A percentile compares a stretch with the other conserved stretches of the same genome.
phyloP scores from a whole-genome alignment of 2,797 vertebrate genomes.

The Hylomyscus alleni region DNA sequence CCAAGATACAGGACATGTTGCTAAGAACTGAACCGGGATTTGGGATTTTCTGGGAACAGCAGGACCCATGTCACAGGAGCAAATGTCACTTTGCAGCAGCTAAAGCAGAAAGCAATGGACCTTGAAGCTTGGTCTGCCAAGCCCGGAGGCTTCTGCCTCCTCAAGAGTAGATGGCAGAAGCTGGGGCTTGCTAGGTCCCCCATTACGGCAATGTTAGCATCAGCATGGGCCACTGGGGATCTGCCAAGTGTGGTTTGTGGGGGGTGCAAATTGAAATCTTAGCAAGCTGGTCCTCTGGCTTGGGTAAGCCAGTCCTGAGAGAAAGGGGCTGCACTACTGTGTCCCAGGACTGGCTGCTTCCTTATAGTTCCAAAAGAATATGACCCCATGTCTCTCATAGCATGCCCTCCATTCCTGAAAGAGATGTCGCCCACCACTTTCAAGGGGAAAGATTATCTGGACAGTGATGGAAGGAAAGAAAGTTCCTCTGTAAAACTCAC shows the following conservation, averaged over 20 bases:
- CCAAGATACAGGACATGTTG: not conserved
- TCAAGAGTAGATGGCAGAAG: too few species aligned
- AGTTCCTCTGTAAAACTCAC: not conserved
- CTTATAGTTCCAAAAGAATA: not conserved
- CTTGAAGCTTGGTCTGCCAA: not conserved
- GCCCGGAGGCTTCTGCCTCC: not conserved
- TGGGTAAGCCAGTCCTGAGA: not conserved
- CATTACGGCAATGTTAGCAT: not conserved
- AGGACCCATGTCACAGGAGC: too few species aligned
- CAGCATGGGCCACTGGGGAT: not conserved
- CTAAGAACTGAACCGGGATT: not conserved
- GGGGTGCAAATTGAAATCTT: not conserved
- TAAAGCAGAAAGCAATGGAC: not conserved
- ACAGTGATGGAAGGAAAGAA: not conserved
- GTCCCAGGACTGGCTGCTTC: not conserved
- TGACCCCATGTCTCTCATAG: not conserved
- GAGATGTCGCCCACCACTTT: not conserved
- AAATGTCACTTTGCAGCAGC: not conserved
- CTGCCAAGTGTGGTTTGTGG: not conserved
- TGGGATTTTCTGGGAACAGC: not conserved
- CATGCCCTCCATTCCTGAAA: not conserved
- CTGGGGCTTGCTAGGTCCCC: not conserved
- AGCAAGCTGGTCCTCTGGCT: not conserved
- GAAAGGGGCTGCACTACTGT: too few species aligned
- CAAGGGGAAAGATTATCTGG: not conserved